These are phyloP conservation scores for Dicaeum eximium DNA, from an alignment of 2,113 vertebrate genomes.

Conservation along the genomic window DNA sequence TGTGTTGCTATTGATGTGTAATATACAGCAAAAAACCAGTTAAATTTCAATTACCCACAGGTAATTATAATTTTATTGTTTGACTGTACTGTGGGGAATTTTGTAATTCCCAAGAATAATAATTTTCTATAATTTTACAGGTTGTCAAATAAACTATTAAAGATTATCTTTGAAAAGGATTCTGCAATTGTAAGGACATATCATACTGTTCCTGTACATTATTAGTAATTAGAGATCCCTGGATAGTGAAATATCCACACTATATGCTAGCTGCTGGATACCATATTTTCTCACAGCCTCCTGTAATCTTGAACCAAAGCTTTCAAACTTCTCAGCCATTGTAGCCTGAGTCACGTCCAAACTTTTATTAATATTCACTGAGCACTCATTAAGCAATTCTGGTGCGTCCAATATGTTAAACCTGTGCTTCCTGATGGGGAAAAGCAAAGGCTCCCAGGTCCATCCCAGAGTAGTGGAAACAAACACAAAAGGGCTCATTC, in stretches of 20 bases:
- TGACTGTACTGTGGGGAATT: slow-evolving; percentile 80
- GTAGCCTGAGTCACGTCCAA: slow-evolving; percentile 50
- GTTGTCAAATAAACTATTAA: slow-evolving; percentile 86
- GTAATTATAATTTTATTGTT: slow-evolving; percentile 87
- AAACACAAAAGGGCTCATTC: slow-evolving; percentile 5
- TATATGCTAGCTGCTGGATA: slow-evolving; percentile 68
- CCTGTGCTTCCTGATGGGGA: slow-evolving; percentile 40
- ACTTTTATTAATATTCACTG: slow-evolving; percentile 73
- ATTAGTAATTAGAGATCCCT: slow-evolving; percentile 82
- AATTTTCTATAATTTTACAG: slow-evolving; percentile 86
- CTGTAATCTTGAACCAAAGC: slow-evolving; percentile 70
- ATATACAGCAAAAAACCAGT: slow-evolving; percentile 84
- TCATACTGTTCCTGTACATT: slow-evolving; percentile 79
- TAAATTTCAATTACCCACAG: slow-evolving; percentile 85
- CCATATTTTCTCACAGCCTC: slow-evolving; percentile 67
- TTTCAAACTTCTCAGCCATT: slow-evolving; percentile 70
- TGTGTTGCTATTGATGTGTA: slow-evolving; percentile 82
- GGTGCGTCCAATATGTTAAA: background rate
- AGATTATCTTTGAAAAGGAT: slow-evolving; percentile 84
- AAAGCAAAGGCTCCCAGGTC: slow-evolving; percentile 1
- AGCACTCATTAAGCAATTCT: slow-evolving; percentile 58
- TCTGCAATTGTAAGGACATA: slow-evolving; percentile 81
- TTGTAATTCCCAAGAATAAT: slow-evolving; percentile 83
- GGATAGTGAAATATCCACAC: slow-evolving; percentile 74
- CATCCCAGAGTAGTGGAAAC: background rate